Evolutionary conservation across 2,888 invertebrate genomes (phyloP).

Genomic region (Venusia cambrica): DNA sequence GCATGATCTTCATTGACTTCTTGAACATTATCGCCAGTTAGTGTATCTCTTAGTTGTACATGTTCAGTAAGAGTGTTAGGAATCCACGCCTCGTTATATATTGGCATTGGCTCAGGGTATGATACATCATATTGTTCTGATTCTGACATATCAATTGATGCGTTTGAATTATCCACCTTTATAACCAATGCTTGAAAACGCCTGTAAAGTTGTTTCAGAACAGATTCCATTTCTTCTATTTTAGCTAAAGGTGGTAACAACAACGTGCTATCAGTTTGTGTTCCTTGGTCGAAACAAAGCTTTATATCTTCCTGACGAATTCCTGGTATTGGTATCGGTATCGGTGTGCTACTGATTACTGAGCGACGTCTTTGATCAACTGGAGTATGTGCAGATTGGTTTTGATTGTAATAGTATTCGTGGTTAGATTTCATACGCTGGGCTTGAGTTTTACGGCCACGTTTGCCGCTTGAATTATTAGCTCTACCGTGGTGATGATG

Average conservation of each 20-base stretch:
- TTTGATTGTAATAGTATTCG: slow-evolving; percentile 9
- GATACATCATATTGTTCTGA: slow-evolving; percentile 30
- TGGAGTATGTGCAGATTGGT: slow-evolving; percentile 10
- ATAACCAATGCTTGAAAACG: slow-evolving; percentile 38
- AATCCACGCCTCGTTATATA: slow-evolving; percentile 26
- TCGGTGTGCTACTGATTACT: slow-evolving; percentile 45
- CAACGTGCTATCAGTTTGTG: slow-evolving; percentile 44
- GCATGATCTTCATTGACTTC: slow-evolving; percentile 9
- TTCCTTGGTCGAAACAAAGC: slow-evolving; percentile 44
- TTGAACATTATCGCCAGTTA: slow-evolving; percentile 15
- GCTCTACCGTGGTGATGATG: slow-evolving; percentile 14
- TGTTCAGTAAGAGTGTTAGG: slow-evolving; percentile 20
- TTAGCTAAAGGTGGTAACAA: slow-evolving; percentile 30
- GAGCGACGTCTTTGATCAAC: slow-evolving; percentile 31
- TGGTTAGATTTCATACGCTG: slow-evolving; percentile 11
- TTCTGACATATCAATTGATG: slow-evolving; percentile 28
- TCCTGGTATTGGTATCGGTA: slow-evolving; percentile 45
- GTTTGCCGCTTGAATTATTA: slow-evolving; percentile 5
- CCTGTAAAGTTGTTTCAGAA: slow-evolving; percentile 39
- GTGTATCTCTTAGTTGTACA: slow-evolving; percentile 11
- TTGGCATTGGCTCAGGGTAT: slow-evolving; percentile 21
- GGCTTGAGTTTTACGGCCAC: slow-evolving; percentile 9
- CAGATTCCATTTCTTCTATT: slow-evolving; percentile 43
- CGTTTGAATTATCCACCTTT: slow-evolving; percentile 27
- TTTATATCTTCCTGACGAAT: slow-evolving; percentile 26